phyloP scores from a whole-genome alignment of 2,888 invertebrate species.

The Marronus borbonicus region DNA sequence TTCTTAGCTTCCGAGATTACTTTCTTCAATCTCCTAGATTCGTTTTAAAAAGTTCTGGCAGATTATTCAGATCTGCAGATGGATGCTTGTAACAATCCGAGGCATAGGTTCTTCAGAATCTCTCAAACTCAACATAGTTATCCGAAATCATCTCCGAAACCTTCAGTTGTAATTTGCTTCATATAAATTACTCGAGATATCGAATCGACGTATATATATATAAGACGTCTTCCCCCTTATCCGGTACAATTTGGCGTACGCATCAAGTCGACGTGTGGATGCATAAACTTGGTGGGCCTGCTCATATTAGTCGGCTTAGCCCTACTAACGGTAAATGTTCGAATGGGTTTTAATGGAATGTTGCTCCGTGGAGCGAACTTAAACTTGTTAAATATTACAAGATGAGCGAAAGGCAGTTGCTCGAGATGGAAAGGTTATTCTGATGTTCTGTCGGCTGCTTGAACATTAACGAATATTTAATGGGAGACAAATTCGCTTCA shows the following conservation, averaged over 20 bases:
- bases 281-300: background rate
- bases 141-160: background rate
- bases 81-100: background rate
- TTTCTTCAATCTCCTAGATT: too few relatives aligned
- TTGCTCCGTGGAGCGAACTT: background rate
- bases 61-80: too few relatives aligned
- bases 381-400: slow-evolving; percentile 21
- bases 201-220: background rate
- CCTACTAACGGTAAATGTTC: slow-evolving; percentile 10
- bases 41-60: too few relatives aligned
- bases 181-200: background rate
- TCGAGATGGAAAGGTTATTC: background rate
- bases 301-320: background rate
- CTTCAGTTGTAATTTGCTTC: background rate
- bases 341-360: slow-evolving; percentile 23
- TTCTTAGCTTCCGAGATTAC: too few relatives aligned
- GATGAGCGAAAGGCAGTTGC: background rate
- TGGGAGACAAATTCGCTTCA: background rate
- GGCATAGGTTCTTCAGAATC: background rate
- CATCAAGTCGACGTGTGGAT: slow-evolving; percentile 4
- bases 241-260: background rate
- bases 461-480: slow-evolving; percentile 7
- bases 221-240: background rate
- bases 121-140: background rate
- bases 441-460: background rate